These are phyloP conservation scores for Agrotis clavis DNA, from an alignment of 2,888 invertebrate genomes.

Conservation along the genomic window DNA sequence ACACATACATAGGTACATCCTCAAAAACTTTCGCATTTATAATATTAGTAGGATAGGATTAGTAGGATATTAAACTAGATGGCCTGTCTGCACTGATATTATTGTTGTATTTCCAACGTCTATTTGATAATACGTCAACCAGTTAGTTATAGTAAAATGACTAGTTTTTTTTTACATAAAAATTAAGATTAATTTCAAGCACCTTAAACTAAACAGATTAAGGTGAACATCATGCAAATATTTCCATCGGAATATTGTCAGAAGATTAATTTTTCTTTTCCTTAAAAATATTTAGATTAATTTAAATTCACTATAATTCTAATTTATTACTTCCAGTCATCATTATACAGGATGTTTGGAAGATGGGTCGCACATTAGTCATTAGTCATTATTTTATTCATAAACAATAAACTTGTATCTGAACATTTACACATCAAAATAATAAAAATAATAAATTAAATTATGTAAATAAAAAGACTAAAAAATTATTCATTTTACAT, in stretches of 20 bases:
- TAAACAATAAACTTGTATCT: no score
- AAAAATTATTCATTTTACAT: no score
- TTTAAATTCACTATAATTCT: constrained; percentile 37
- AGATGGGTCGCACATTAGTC: background rate
- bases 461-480: no score
- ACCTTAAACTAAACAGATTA: constrained; percentile 27
- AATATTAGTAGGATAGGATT: no score
- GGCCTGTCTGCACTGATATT: no score
- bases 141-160: constrained; percentile 4
- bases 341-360: background rate
- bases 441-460: no score
- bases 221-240: constrained; percentile 31
- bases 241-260: constrained; percentile 29
- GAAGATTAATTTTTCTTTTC: constrained; percentile 15
- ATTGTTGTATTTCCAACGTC: no score
- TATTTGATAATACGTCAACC: background rate
- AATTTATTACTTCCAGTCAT: constrained; percentile 29
- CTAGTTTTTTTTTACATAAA: background rate
- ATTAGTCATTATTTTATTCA: no score
- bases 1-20: no score
- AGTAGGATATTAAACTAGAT: no score
- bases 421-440: no score
- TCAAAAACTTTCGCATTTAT: no score
- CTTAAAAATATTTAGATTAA: constrained; percentile 42
- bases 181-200: constrained; percentile 26